phyloP scores from a whole-genome alignment of 2,888 invertebrate genomes.

The Tinea semifulvella region DNA sequence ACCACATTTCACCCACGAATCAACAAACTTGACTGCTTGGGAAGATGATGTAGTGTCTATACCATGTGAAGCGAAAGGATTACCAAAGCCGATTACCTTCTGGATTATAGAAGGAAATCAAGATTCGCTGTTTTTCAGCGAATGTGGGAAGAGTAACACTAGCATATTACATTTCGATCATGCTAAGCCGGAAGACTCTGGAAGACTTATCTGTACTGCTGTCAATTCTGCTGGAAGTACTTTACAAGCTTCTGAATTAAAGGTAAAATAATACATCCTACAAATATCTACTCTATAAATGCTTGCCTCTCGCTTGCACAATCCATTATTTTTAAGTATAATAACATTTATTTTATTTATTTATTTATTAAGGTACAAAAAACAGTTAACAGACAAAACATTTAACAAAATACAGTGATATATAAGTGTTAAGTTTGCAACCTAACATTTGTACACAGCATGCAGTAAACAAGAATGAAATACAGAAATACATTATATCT shows the following conservation, averaged over 20 bases:
- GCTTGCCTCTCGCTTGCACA: too few species aligned
- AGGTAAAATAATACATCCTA: slow-evolving; percentile 9
- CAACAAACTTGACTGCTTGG: slow-evolving; percentile 87
- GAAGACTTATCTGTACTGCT: slow-evolving; percentile 59
- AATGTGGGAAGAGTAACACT: slow-evolving; percentile 57
- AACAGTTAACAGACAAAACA: too few species aligned
- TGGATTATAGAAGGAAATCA: slow-evolving; percentile 95
- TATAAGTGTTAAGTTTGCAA: too few species aligned
- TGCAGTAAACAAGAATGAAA: too few species aligned
- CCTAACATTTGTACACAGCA: too few species aligned
- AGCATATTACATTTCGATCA: slow-evolving; percentile 57
- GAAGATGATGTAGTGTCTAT: slow-evolving; percentile 89
- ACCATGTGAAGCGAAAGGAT: slow-evolving; percentile 91
- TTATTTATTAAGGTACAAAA: background rate
- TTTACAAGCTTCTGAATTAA: slow-evolving; percentile 1
- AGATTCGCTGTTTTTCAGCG: slow-evolving; percentile 67
- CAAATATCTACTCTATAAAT: background rate
- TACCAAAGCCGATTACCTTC: slow-evolving; percentile 92
- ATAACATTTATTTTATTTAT: background rate
- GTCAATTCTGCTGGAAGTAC: slow-evolving; percentile 57
- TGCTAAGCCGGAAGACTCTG: slow-evolving; percentile 51
- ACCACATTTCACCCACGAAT: slow-evolving; percentile 86
- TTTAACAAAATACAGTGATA: too few species aligned
- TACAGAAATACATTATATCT: too few species aligned
- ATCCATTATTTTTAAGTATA: background rate